Evolutionary conservation across 2,888 invertebrate genomes (phyloP), one percentile per base, ranked within the genome.

Genomic region (Oscheius onirici): DNA sequence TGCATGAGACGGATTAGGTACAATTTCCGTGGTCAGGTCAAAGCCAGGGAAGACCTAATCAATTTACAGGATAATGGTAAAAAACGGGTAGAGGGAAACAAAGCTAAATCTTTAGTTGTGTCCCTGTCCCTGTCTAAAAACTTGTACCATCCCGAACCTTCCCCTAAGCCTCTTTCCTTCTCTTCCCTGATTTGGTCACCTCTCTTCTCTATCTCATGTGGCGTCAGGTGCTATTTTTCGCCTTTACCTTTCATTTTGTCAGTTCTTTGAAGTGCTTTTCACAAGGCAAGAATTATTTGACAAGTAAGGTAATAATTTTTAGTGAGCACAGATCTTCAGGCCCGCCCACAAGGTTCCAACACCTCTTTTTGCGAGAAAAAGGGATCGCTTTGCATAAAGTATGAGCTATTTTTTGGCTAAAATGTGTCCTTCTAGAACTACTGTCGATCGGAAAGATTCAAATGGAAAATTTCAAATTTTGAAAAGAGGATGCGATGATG

Each of bases 321-420:
- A 46, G 55, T 11, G 10, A 55, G 55, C 28, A 55, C 55, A 13
- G 55, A 55, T 28, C n/a, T 55, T n/a, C 8, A 55, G 6, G 55
- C 55, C 3, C 10, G 26, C 2, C 55, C 55, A 2, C n/a, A 2
- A 10, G 10, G 2, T 10, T 26, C 22, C 15, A 13, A 8, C 26
- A 26, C 28, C 15, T 26, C 8, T 3, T 55, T 15, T 11, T 55
- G 55, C n/a, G n/a, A 11, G 26, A 55, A 55, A 13, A 26, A 55
- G 3, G 24, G 28, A 10, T 55, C 55, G 3, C 22, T 55, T 24
- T 55, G 55, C n/a, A 26, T 55, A 26, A 55, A 55, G 34, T 34
- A 34, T 6, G 8, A 3, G 34, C 8, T 8, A 34, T 34, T 34
- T 34, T 34, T 34, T 8, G n/a, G 8, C 0, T 6, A 8, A 34